Percentiles rank a stretch among this genome's conserved stretches.
Evolutionary conservation across 2,113 vertebrate species (phyloP).

Genomic region (Rousettus leschenaultii): DNA sequence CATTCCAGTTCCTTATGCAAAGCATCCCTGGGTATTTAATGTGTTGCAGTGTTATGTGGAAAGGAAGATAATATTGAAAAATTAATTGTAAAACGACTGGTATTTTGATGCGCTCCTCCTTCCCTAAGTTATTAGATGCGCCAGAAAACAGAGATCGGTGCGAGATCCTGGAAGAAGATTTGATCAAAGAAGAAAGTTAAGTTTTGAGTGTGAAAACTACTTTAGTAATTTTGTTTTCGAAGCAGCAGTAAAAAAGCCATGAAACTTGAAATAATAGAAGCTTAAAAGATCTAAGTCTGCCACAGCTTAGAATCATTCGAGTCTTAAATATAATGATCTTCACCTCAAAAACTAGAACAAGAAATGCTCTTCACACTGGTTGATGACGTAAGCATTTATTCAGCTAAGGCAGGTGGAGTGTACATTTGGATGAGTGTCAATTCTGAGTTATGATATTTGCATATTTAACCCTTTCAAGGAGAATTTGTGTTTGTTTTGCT

Average conservation of each 20-base stretch:
- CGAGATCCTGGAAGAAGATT: background rate
- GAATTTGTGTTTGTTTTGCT: background rate
- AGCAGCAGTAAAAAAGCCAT: background rate
- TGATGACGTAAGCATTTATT: background rate
- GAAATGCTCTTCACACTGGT: background rate
- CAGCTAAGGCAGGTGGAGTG: background rate
- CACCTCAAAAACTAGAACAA: background rate
- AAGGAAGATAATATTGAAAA: background rate
- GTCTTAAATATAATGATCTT: background rate
- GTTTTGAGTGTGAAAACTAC: background rate
- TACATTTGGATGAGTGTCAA: background rate
- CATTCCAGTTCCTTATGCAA: background rate
- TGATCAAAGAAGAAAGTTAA: background rate
- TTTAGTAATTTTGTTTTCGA: constrained; percentile 2
- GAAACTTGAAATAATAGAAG: constrained; percentile 35
- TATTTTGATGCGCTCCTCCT: background rate
- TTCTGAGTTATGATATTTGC: background rate
- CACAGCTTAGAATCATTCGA: background rate
- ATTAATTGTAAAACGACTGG: background rate
- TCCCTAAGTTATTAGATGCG: background rate
- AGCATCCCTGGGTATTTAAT: background rate
- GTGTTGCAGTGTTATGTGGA: background rate
- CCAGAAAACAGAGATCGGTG: background rate
- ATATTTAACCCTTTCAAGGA: background rate
- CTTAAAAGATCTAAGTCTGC: background rate